Percentiles rank a stretch among this genome's conserved stretches.
Evolutionary conservation across 1,140 invertebrate genomes (phyloP).

Genomic region (Coboldia fuscipes): DNA sequence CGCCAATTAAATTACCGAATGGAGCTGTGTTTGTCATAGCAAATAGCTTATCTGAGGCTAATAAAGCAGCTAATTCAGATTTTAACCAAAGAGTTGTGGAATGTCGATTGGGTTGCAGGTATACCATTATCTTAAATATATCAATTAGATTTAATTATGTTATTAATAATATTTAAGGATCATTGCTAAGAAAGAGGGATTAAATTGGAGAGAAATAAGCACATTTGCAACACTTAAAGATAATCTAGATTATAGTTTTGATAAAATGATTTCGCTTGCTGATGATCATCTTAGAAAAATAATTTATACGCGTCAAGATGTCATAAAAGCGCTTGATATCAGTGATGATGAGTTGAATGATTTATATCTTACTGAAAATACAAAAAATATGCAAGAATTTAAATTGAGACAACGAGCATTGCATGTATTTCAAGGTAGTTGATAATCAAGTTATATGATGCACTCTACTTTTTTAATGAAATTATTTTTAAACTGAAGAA

Average conservation of each 20-base stretch:
- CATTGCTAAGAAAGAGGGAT: not conserved
- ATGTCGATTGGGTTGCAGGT: conserved; percentile 67
- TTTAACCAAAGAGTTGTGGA: conserved; percentile 91
- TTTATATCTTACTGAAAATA: conserved; percentile 43
- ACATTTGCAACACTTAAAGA: conserved; percentile 52
- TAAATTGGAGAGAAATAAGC: conserved; percentile 33
- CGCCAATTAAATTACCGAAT: conserved; percentile 56
- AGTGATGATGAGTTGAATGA: conserved; percentile 38
- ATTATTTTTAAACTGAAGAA: conserved; percentile 30
- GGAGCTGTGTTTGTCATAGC: conserved; percentile 80
- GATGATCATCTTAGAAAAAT: conserved; percentile 38
- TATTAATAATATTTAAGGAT: not conserved
- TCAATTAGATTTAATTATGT: not conserved
- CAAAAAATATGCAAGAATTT: conserved; percentile 44
- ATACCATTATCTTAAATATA: conserved; percentile 1
- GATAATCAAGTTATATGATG: not conserved
- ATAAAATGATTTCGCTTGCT: conserved; percentile 46
- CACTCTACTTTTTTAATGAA: not conserved
- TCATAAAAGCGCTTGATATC: conserved; percentile 40
- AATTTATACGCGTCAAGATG: conserved; percentile 55
- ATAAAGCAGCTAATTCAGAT: conserved; percentile 80
- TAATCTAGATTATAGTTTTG: conserved; percentile 31
- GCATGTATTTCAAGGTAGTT: conserved; percentile 44
- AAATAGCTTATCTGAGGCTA: conserved; percentile 72
- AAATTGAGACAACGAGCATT: conserved; percentile 63